Conservation (phyloP, 2,888 invertebrate genomes). For the Mactromeris polynyma region DNA sequence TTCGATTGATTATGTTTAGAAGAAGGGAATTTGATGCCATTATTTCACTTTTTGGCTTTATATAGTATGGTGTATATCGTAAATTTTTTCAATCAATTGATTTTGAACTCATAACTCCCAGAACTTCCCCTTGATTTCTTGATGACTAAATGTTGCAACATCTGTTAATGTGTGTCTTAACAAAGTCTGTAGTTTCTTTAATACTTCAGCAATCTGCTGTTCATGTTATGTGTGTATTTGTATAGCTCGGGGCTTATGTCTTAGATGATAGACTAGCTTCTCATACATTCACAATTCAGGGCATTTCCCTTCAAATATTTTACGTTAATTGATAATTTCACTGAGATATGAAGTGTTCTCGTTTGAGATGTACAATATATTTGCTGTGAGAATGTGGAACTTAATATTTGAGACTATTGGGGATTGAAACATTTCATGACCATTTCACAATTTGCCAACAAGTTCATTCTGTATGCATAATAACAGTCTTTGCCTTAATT, state of each 20-base stretch:
- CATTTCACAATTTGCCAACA: too few species aligned
- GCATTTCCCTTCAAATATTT: not conserved
- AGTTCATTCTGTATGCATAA: too few species aligned
- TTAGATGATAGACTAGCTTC: not conserved
- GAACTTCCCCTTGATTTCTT: not conserved
- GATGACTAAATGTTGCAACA: not conserved
- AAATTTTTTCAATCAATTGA: not conserved
- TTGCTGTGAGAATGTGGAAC: too few species aligned
- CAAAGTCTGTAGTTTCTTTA: not conserved
- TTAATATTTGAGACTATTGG: too few species aligned
- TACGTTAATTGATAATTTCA: not conserved
- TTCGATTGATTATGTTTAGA: too few species aligned
- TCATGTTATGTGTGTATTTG: not conserved
- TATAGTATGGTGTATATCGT: too few species aligned
- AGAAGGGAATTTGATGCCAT: too few species aligned
- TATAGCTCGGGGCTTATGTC: not conserved
- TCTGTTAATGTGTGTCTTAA: not conserved
- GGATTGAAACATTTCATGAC: too few species aligned
- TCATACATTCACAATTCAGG: not conserved
- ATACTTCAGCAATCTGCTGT: not conserved
- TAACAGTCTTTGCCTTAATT: too few species aligned
- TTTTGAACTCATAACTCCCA: not conserved
- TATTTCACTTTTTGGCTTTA: too few species aligned
- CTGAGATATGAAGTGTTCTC: not conserved
- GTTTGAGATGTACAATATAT: not conserved